These are phyloP conservation scores for Octonoba sinensis DNA, from an alignment of 2,888 invertebrate genomes.

Conservation along the genomic window DNA sequence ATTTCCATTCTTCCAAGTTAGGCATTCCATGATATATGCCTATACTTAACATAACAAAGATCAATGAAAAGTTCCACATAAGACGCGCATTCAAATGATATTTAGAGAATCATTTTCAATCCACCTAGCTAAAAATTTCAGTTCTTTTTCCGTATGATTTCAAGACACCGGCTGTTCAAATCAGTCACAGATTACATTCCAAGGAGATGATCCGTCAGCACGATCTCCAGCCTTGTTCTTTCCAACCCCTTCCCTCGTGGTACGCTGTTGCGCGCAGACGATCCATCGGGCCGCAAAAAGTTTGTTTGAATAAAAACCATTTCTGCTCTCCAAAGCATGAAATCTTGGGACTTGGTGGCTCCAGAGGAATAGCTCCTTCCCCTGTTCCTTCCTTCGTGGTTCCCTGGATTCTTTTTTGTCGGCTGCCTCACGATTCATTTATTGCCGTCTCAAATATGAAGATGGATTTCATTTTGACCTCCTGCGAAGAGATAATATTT, in stretches of 20 bases:
- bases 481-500: conserved; percentile 31
- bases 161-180: too few relatives aligned
- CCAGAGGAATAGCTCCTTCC: conserved; percentile 9
- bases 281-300: conserved; percentile 25
- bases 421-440: conserved; percentile 47
- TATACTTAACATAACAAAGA: too few relatives aligned
- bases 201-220: too few relatives aligned
- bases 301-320: conserved; percentile 57
- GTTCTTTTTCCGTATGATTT: too few relatives aligned
- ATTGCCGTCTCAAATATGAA: conserved; percentile 44
- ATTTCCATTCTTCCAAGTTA: too few relatives aligned
- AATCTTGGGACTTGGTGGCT: conserved; percentile 52
- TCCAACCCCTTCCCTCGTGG: neutral
- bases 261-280: conserved; percentile 21
- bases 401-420: neutral
- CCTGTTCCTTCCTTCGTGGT: neutral
- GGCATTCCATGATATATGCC: too few relatives aligned
- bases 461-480: conserved; percentile 63
- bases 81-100: too few relatives aligned
- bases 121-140: too few relatives aligned
- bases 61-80: too few relatives aligned
- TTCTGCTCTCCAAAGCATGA: conserved; percentile 56
- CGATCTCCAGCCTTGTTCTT: neutral
- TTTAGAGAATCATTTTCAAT: too few relatives aligned
- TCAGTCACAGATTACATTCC: too few relatives aligned